These are phyloP conservation scores for Lacerta agilis DNA, from an alignment of 2,797 vertebrate genomes.

Conservation along the genomic window DNA sequence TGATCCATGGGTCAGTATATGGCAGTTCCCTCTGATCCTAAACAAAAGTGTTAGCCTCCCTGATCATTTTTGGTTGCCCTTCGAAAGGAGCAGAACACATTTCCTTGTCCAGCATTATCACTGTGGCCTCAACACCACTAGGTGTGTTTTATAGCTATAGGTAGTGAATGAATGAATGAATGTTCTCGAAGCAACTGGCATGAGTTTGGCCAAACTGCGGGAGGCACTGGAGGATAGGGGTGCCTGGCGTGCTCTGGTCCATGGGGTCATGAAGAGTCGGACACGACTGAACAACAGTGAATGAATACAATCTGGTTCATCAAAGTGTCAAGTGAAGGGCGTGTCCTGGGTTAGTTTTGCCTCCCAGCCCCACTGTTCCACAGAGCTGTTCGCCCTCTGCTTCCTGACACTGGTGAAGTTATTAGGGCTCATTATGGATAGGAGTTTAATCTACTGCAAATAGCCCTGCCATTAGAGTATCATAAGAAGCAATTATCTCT, in stretches of 20 bases:
- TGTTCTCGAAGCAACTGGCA: too few species aligned
- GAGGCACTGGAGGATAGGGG: too few species aligned
- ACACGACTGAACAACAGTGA: not conserved
- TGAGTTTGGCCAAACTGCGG: too few species aligned
- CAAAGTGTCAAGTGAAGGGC: not conserved
- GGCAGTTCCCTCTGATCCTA: too few species aligned
- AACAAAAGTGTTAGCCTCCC: too few species aligned
- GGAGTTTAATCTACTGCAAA: conserved; percentile 83
- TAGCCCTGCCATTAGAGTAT: conserved; percentile 79
- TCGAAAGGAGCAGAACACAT: not conserved
- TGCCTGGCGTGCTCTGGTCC: too few species aligned
- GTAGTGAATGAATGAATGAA: not conserved
- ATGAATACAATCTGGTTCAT: not conserved
- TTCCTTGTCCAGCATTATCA: not conserved
- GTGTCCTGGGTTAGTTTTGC: not conserved
- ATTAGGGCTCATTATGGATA: conserved; percentile 75
- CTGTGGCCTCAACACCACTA: not conserved
- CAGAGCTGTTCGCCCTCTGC: conserved; percentile 54
- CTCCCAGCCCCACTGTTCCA: not conserved
- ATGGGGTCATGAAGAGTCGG: too few species aligned
- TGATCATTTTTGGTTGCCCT: not conserved
- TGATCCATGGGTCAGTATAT: too few species aligned
- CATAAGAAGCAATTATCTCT: conserved; percentile 79
- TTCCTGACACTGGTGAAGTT: conserved; percentile 68
- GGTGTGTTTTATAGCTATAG: not conserved